Evolutionary conservation across 2,888 invertebrate genomes (phyloP).

Genomic region (Brachycybe producta): DNA sequence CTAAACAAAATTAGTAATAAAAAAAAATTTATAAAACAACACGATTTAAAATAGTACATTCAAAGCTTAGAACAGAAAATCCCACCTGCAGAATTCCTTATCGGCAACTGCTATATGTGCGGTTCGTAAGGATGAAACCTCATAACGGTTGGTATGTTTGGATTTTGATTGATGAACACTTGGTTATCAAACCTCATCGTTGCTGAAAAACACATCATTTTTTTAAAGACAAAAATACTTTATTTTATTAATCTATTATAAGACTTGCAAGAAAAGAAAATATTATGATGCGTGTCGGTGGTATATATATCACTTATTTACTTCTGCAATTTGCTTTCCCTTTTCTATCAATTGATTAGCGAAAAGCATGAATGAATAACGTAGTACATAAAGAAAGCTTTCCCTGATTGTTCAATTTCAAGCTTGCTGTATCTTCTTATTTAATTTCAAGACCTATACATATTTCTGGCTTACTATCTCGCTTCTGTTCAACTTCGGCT

Average conservation of each 20-base stretch:
- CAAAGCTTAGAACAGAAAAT: too few relatives aligned
- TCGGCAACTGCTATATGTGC: constrained; percentile 74
- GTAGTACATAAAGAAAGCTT: too few relatives aligned
- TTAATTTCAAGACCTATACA: too few relatives aligned
- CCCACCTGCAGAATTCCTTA: constrained; percentile 63
- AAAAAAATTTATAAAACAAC: not conserved
- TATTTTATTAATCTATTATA: too few relatives aligned
- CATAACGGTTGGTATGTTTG: constrained; percentile 61
- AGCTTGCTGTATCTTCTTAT: too few relatives aligned
- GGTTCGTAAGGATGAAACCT: constrained; percentile 83
- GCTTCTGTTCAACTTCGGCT: constrained; percentile 49
- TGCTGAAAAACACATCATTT: too few relatives aligned
- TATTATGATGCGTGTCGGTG: not conserved
- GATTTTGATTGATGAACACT: constrained; percentile 66
- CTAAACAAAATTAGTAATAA: constrained; percentile 35
- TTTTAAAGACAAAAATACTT: too few relatives aligned
- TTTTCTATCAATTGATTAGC: too few relatives aligned
- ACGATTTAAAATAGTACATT: constrained; percentile 14
- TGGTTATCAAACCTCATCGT: constrained; percentile 62
- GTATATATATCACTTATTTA: not conserved
- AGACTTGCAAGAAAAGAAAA: too few relatives aligned
- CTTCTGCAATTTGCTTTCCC: too few relatives aligned
- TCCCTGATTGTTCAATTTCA: too few relatives aligned
- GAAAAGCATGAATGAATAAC: too few relatives aligned
- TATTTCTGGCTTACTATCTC: constrained; percentile 23